Conservation (phyloP, 2,888 invertebrate genomes). For the Drosophila rellima region DNA sequence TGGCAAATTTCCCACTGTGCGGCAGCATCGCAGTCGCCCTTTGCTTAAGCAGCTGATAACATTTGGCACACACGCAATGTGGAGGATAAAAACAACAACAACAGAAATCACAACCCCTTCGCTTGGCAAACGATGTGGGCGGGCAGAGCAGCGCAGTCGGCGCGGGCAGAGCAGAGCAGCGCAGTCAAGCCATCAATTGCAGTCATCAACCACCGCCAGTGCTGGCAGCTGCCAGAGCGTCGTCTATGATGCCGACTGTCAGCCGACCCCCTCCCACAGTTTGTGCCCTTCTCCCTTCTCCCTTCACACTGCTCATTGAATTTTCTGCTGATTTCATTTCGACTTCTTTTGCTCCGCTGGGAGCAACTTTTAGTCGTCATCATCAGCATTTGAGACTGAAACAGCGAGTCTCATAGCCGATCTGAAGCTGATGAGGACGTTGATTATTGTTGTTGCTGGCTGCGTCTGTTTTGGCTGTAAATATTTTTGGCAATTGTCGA, state of each 20-base stretch:
- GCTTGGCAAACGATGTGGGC: constrained; percentile 69
- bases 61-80: constrained; percentile 56
- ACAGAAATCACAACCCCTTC: constrained; percentile 76
- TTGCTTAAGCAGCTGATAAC: constrained; percentile 74
- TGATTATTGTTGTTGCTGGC: constrained; percentile 49
- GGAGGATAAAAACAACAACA: constrained; percentile 28
- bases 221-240: constrained; percentile 65
- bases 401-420: constrained; percentile 21
- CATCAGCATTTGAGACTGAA: constrained; percentile 40
- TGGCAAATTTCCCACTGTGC: constrained; percentile 3
- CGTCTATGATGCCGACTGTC: constrained; percentile 42
- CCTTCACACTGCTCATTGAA: constrained; percentile 74
- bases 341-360: constrained; percentile 84
- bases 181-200: constrained; percentile 70
- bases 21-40: constrained; percentile 13
- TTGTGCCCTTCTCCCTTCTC: constrained; percentile 1
- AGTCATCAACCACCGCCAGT: constrained; percentile 75
- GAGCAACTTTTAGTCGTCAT: constrained; percentile 68
- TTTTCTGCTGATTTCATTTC: constrained; percentile 85
- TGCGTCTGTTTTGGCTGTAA: constrained; percentile 79
- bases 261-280: constrained; percentile 7
- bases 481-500: constrained; percentile 80
- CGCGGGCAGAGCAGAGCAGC: constrained; percentile 1
- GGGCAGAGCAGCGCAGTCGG: constrained; percentile 18
- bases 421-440: constrained; percentile 54